phyloP scores from a whole-genome alignment of 2,888 invertebrate genomes.

The Rhagonycha fulva region DNA sequence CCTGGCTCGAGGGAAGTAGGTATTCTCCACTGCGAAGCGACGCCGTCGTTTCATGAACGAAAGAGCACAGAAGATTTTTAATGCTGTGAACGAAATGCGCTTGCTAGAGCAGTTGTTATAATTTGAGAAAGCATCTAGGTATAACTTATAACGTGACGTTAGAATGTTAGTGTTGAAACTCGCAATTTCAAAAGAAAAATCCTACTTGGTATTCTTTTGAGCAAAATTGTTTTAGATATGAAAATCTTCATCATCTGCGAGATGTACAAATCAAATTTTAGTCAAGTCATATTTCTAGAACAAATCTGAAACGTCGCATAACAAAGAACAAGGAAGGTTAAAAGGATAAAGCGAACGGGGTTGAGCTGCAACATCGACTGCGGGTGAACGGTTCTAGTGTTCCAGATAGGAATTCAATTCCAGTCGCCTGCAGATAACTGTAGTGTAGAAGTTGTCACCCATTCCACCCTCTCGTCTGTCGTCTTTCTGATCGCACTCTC shows the following conservation, averaged over 20 bases:
- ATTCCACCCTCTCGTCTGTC: conserved; percentile 27
- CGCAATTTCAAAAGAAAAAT: not conserved
- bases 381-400: conserved; percentile 26
- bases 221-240: not conserved
- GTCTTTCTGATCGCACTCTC: conserved; percentile 28
- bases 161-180: not conserved
- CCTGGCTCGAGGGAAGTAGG: conserved; percentile 22
- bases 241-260: not conserved
- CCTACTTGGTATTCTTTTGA: not conserved
- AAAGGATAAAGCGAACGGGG: conserved; percentile 11
- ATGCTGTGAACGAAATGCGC: conserved; percentile 40
- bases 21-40: conserved; percentile 12
- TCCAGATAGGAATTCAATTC: conserved; percentile 24
- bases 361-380: conserved; percentile 16
- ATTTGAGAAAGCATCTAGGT: conserved; percentile 39
- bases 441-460: conserved; percentile 27
- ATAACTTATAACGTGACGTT: conserved; percentile 23
- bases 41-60: conserved; percentile 37
- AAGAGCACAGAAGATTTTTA: conserved; percentile 33
- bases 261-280: not conserved
- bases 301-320: conserved; percentile 5
- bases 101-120: conserved; percentile 37
- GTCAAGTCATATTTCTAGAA: not conserved
- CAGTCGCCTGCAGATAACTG: conserved; percentile 27
- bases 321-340: conserved; percentile 14